A percentile compares a stretch with the other conserved stretches of the same genome.
Evolutionary conservation across 2,113 vertebrate genomes (phyloP).

Genomic region (Prinia subflava): DNA sequence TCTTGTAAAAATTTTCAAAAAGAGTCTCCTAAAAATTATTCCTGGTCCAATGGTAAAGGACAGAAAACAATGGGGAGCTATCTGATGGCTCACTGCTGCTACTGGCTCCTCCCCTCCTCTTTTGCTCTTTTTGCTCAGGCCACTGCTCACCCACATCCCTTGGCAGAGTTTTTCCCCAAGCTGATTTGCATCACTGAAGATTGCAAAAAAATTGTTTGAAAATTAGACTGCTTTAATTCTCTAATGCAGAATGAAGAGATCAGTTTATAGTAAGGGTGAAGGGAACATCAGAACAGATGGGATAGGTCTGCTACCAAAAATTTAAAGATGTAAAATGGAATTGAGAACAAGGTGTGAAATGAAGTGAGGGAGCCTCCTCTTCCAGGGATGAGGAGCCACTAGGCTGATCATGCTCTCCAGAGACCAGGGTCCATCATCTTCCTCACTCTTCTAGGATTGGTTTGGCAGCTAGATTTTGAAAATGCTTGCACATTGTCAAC

Average conservation of each 20-base stretch:
- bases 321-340: accelerated
- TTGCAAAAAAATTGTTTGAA: neutral
- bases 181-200: neutral
- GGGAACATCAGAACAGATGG: neutral
- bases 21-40: neutral
- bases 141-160: neutral
- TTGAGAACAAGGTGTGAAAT: neutral
- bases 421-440: neutral
- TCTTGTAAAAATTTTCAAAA: neutral
- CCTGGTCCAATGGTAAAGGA: neutral
- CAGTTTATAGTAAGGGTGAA: neutral
- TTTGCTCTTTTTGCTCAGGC: neutral
- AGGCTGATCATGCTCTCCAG: neutral
- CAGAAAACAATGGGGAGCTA: neutral
- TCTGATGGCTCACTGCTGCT: neutral
- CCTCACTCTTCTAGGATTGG: neutral
- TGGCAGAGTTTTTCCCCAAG: neutral
- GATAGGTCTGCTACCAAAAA: neutral
- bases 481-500: neutral
- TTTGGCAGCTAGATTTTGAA: neutral
- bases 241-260: neutral
- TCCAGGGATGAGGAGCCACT: neutral
- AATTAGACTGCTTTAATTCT: neutral
- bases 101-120: neutral
- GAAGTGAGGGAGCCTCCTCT: neutral